Conservation (phyloP, 1,140 invertebrate genomes). For the Macrobrachium rosenbergii region DNA sequence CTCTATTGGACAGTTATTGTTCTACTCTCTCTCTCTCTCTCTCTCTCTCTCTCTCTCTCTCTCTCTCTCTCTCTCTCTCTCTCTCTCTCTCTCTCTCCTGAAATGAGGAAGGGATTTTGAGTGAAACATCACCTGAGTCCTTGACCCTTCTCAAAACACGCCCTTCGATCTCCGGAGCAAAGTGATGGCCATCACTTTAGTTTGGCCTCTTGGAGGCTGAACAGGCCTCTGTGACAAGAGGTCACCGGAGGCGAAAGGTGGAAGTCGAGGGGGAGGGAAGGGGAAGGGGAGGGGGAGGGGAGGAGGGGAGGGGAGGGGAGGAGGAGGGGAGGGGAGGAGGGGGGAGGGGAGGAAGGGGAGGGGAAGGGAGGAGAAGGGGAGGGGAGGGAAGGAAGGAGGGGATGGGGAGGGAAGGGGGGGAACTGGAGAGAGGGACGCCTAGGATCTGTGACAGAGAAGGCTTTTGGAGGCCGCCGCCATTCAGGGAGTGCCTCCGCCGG, state of each 20-base stretch:
- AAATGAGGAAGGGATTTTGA: no score
- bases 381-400: neutral
- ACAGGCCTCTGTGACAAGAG: no score
- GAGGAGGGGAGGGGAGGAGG: neutral
- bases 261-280: neutral
- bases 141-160: no score
- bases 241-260: no score
- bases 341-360: neutral
- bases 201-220: neutral
- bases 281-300: neutral
- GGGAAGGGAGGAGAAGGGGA: neutral
- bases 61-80: no score
- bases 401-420: slow-evolving; percentile 13
- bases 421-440: neutral
- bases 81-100: no score
- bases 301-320: neutral
- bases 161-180: neutral
- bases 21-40: no score
- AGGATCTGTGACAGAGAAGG: neutral
- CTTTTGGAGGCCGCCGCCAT: neutral
- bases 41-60: no score
- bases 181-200: neutral
- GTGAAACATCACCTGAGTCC: no score
- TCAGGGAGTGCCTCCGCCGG: slow-evolving; percentile 33
- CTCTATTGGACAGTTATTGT: no score